Percentiles rank a stretch among this genome's conserved stretches.
phyloP scores from a whole-genome alignment of 2,113 vertebrate genomes.

The Panthera leo region DNA sequence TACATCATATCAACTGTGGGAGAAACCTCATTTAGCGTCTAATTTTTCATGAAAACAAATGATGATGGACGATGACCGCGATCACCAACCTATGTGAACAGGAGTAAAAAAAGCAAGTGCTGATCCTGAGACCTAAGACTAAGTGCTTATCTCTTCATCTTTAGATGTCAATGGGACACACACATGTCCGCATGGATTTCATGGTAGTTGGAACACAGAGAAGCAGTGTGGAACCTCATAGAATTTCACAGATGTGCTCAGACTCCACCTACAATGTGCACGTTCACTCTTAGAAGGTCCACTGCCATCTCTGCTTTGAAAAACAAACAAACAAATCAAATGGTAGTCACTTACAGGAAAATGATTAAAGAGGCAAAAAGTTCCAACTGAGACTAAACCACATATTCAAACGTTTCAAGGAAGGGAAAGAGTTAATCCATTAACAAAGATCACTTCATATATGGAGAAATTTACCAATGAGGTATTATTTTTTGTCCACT shows the following conservation, averaged over 20 bases:
- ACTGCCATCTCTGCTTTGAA: neutral
- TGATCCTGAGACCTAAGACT: neutral
- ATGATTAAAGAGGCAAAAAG: neutral
- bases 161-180: neutral
- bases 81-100: neutral
- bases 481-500: neutral
- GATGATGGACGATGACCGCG: neutral
- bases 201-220: neutral
- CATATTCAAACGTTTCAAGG: conserved; percentile 2
- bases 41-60: neutral
- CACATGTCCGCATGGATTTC: neutral
- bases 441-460: neutral
- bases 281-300: neutral
- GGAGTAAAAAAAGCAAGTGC: neutral
- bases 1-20: neutral
- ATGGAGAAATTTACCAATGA: conserved; percentile 2
- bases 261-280: neutral
- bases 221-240: neutral
- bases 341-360: neutral
- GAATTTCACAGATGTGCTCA: neutral
- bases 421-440: neutral
- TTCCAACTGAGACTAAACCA: neutral
- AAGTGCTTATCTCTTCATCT: neutral
- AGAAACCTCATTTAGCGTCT: neutral
- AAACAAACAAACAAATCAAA: neutral